Evolutionary conservation across 2,888 invertebrate species (phyloP).

Genomic region (Hydraecia micacea): DNA sequence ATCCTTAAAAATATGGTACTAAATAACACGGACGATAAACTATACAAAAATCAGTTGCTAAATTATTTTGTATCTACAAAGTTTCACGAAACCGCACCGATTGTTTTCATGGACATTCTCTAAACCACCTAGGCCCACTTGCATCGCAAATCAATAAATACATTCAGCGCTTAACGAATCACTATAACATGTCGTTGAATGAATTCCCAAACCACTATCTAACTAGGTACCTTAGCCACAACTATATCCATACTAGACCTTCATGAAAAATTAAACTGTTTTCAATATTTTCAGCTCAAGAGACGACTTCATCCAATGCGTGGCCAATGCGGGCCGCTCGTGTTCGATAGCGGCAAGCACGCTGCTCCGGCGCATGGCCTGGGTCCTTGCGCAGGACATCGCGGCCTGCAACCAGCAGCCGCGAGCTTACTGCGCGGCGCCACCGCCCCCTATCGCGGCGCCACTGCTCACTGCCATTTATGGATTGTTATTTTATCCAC

Average conservation of each 20-base stretch:
- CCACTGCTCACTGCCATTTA: constrained; percentile 79
- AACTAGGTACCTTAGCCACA: background rate
- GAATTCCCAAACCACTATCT: background rate
- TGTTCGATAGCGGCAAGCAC: constrained; percentile 79
- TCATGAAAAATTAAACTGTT: constrained; percentile 16
- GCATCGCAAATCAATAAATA: background rate
- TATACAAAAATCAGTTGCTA: background rate
- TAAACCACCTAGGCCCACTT: background rate
- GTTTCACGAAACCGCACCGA: background rate
- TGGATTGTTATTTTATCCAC: constrained; percentile 78
- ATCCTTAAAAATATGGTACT: background rate
- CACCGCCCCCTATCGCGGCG: constrained; percentile 71
- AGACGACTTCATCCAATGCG: constrained; percentile 83
- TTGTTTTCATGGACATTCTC: background rate
- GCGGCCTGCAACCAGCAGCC: constrained; percentile 83
- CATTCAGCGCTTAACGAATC: background rate
- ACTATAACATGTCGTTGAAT: background rate
- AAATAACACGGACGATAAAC: background rate
- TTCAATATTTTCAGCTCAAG: constrained; percentile 76
- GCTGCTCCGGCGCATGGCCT: constrained; percentile 84
- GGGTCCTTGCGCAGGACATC: constrained; percentile 86
- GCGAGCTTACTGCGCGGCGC: constrained; percentile 79
- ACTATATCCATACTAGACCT: background rate
- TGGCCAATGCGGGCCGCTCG: constrained; percentile 78
- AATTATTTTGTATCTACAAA: too few relatives aligned